phyloP scores from a whole-genome alignment of 2,888 invertebrate species.

The Clivina fossor region DNA sequence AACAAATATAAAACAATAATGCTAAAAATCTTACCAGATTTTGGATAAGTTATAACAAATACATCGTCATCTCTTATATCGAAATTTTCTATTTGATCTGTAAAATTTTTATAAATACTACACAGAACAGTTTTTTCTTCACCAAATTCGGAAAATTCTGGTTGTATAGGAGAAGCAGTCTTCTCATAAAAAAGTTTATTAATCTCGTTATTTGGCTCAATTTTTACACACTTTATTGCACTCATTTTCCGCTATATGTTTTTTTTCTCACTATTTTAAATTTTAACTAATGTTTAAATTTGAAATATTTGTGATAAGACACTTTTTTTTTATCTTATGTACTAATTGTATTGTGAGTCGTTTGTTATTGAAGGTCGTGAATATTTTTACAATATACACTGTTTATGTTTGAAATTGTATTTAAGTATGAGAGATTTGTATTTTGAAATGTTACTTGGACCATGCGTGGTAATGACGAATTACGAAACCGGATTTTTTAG shows the following conservation, averaged over 20 bases:
- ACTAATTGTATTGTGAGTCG: background rate
- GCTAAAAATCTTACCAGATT: conserved; percentile 36
- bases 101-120: conserved; percentile 13
- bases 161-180: background rate
- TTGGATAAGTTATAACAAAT: conserved; percentile 32
- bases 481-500: no score
- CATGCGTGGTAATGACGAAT: no score
- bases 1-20: no score
- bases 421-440: no score
- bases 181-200: background rate
- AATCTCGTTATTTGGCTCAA: background rate
- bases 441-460: no score
- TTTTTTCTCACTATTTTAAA: background rate
- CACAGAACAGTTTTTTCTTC: conserved; percentile 19
- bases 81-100: conserved; percentile 32
- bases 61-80: conserved; percentile 34
- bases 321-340: background rate
- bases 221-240: background rate
- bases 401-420: no score
- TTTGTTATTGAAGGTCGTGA: background rate
- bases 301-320: conserved; percentile 1
- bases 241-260: background rate
- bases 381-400: background rate
- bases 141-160: background rate
- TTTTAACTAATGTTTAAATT: background rate